Conservation (phyloP, 1,140 invertebrate genomes). For the Frieseomelitta varia region DNA sequence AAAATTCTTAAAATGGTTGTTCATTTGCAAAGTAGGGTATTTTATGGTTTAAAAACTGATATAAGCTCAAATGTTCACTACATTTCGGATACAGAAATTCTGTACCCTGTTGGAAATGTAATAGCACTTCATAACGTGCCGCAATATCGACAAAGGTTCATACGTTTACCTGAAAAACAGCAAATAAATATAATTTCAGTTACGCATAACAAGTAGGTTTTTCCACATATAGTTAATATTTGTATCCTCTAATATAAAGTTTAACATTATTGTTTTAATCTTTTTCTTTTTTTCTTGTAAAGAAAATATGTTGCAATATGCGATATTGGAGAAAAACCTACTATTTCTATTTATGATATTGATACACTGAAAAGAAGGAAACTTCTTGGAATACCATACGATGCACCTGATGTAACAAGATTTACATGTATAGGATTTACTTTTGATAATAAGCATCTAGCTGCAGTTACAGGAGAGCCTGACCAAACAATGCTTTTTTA, state of each 20-base stretch:
- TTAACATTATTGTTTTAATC: neutral
- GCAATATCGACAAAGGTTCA: slow-evolving; percentile 77
- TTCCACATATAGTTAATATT: neutral
- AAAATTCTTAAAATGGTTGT: slow-evolving; percentile 29
- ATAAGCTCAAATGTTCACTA: slow-evolving; percentile 86
- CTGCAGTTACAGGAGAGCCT: slow-evolving; percentile 89
- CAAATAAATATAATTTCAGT: slow-evolving; percentile 84
- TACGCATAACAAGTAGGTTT: slow-evolving; percentile 85
- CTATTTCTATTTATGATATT: slow-evolving; percentile 87
- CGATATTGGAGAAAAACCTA: slow-evolving; percentile 83
- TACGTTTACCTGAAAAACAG: slow-evolving; percentile 80
- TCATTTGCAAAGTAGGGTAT: slow-evolving; percentile 79
- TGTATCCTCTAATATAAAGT: neutral
- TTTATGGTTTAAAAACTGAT: slow-evolving; percentile 84
- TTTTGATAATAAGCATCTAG: slow-evolving; percentile 89
- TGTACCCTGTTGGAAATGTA: slow-evolving; percentile 87
- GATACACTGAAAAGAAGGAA: slow-evolving; percentile 85
- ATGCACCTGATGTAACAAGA: slow-evolving; percentile 79
- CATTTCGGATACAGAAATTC: slow-evolving; percentile 85
- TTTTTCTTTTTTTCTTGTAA: slow-evolving; percentile 24
- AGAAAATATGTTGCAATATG: slow-evolving; percentile 84
- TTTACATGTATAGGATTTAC: slow-evolving; percentile 90
- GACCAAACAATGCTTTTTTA: slow-evolving; percentile 92
- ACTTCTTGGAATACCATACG: slow-evolving; percentile 84
- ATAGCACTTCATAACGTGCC: slow-evolving; percentile 85